These are phyloP conservation scores for Caenorhabditis virilis DNA, from an alignment of 2,888 invertebrate genomes.

Conservation along the genomic window DNA sequence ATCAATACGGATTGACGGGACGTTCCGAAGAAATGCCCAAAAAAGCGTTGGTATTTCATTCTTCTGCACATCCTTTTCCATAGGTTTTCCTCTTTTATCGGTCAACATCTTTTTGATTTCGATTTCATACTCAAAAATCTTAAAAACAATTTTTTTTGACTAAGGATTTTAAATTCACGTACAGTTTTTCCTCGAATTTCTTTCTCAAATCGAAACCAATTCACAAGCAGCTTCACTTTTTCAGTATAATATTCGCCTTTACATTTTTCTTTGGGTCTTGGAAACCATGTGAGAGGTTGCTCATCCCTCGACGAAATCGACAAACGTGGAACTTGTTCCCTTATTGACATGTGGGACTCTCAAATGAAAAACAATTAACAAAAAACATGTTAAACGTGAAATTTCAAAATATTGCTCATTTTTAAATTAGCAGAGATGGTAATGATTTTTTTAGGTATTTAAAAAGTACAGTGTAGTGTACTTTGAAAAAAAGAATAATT, in stretches of 20 bases:
- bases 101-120: background rate
- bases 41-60: background rate
- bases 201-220: slow-evolving; percentile 19
- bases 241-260: slow-evolving; percentile 7
- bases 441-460: too few species aligned
- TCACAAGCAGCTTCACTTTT: slow-evolving; percentile 24
- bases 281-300: slow-evolving; percentile 8
- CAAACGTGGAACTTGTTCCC: too few species aligned
- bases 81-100: background rate
- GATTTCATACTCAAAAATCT: background rate
- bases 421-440: too few species aligned
- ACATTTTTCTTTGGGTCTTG: slow-evolving; percentile 12
- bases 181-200: slow-evolving; percentile 11
- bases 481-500: too few species aligned
- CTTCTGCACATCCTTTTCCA: background rate
- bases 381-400: too few species aligned
- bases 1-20: background rate
- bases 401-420: too few species aligned
- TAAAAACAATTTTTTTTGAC: background rate
- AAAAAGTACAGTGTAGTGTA: too few species aligned
- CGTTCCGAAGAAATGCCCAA: background rate
- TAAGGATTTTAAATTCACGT: too few species aligned
- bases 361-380: too few species aligned
- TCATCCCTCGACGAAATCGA: background rate
- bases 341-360: too few species aligned